Percentiles rank a stretch among this genome's conserved stretches.
These are phyloP conservation scores for Gopherus evgoodei DNA, from an alignment of 2,113 vertebrate species.

Conservation along the genomic window DNA sequence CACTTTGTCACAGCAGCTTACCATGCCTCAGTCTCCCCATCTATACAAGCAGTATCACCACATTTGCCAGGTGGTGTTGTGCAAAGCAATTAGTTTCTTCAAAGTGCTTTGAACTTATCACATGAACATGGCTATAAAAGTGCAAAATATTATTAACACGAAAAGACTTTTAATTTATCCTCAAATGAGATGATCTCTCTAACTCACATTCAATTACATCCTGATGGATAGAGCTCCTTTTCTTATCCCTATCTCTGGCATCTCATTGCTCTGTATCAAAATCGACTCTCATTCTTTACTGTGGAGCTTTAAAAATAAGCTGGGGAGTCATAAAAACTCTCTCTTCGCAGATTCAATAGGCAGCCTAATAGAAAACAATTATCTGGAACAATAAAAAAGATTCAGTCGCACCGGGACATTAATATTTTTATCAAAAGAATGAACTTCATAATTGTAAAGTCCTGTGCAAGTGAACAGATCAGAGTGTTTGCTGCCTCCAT, in stretches of 20 bases:
- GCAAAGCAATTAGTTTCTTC: neutral
- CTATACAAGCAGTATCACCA: neutral
- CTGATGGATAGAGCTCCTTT: constrained; percentile 39
- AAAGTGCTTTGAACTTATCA: neutral
- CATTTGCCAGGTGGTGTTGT: fast-evolving
- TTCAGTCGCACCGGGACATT: constrained; percentile 70
- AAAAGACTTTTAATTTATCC: constrained; percentile 52
- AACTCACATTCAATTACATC: constrained; percentile 33
- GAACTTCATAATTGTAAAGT: constrained; percentile 59
- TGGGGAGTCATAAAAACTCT: constrained; percentile 77
- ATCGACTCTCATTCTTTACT: constrained; percentile 59
- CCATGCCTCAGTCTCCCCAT: neutral
- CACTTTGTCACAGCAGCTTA: neutral
- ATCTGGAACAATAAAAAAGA: constrained; percentile 77
- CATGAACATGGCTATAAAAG: neutral
- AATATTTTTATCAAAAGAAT: constrained; percentile 80
- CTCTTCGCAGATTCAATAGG: constrained; percentile 74
- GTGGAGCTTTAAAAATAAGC: constrained; percentile 72
- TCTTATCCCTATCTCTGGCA: constrained; percentile 3
- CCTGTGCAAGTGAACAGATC: constrained; percentile 22
- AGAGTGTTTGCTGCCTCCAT: neutral
- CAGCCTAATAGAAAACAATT: constrained; percentile 82
- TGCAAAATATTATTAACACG: constrained; percentile 51
- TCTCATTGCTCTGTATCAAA: constrained; percentile 50
- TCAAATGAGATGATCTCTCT: constrained; percentile 36